Conservation (phyloP, 2,113 vertebrate genomes). For the Nothocercus julius region DNA sequence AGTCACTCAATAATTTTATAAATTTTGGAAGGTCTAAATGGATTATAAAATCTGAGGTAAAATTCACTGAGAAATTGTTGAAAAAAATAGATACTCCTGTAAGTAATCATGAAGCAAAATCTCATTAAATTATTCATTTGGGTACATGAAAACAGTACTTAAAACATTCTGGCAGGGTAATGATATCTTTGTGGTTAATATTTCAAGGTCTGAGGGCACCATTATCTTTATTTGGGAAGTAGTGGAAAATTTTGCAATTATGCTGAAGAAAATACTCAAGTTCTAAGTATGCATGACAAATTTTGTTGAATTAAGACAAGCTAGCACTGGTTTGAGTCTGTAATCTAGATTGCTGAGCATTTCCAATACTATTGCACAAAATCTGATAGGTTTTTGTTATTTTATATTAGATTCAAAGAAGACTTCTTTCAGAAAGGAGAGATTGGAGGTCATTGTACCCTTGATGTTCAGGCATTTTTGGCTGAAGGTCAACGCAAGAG, state of each 20-base stretch:
- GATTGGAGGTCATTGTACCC: conserved; percentile 88
- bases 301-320: not conserved
- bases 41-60: not conserved
- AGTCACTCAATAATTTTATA: too few species aligned
- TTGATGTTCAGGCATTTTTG: conserved; percentile 76
- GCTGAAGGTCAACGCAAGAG: conserved; percentile 92
- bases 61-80: not conserved
- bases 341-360: not conserved
- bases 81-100: not conserved
- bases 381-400: not conserved
- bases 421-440: conserved; percentile 89
- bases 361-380: not conserved
- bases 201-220: not conserved
- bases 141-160: not conserved
- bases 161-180: not conserved
- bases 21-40: too few species aligned
- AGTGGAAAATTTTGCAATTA: not conserved
- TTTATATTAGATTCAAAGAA: conserved; percentile 83
- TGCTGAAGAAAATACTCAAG: not conserved
- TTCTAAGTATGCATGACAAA: not conserved
- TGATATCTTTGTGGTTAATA: not conserved
- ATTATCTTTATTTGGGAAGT: not conserved
- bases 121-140: not conserved
- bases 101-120: not conserved
- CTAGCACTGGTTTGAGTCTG: not conserved